A percentile compares a stretch with the other conserved stretches of the same genome.
These are phyloP conservation scores for Drosophila limbata DNA, from an alignment of 2,888 invertebrate genomes.

Conservation along the genomic window DNA sequence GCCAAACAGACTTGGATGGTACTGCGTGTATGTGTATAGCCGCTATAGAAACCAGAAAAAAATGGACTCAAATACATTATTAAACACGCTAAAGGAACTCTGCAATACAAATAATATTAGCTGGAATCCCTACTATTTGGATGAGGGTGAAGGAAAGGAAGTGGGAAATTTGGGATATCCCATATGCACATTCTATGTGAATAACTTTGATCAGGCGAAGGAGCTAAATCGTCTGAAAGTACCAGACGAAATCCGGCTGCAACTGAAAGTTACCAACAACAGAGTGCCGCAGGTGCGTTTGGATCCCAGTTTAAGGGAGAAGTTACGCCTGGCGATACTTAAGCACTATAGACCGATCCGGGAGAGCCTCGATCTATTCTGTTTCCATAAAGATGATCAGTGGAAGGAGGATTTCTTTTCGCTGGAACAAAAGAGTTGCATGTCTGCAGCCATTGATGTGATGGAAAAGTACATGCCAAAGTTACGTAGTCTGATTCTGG, in stretches of 20 bases:
- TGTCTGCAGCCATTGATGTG: background rate
- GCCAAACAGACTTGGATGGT: background rate
- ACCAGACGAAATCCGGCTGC: background rate
- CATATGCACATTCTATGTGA: constrained; percentile 19
- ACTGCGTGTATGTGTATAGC: background rate
- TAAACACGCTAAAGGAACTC: background rate
- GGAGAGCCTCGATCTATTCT: background rate
- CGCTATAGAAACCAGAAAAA: background rate
- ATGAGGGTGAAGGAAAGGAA: background rate
- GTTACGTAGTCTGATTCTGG: background rate
- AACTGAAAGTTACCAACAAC: background rate
- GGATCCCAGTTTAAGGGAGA: background rate
- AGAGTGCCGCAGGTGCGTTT: background rate
- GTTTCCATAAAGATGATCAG: background rate
- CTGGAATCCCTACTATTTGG: constrained; percentile 3
- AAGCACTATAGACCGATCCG: background rate
- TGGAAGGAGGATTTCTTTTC: background rate
- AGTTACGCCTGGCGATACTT: background rate
- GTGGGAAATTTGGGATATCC: too few relatives aligned
- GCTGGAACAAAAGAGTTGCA: background rate
- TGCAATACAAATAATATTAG: background rate
- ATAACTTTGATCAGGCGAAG: background rate
- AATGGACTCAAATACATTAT: background rate
- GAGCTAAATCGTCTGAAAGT: background rate
- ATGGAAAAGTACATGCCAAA: background rate